A percentile compares a stretch with the other conserved stretches of the same genome.
Conservation (phyloP, 2,888 invertebrate species). For the Vanessa cardui region DNA sequence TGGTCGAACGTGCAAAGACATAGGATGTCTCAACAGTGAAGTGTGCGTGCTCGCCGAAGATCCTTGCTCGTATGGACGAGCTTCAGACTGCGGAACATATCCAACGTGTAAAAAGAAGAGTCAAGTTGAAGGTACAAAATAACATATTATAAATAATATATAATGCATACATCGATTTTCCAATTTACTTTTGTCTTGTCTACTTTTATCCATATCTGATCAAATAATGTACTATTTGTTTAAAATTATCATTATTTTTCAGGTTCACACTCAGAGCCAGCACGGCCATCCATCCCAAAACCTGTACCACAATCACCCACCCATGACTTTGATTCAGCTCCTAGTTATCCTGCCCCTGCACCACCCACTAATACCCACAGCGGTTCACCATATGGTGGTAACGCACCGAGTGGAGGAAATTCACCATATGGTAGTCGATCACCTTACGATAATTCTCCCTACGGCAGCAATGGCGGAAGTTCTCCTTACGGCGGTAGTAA, state of each 20-base stretch:
- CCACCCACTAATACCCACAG: slow-evolving; percentile 53
- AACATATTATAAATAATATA: too few species aligned
- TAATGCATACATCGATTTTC: too few species aligned
- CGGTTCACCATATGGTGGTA: slow-evolving; percentile 38
- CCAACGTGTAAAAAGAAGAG: slow-evolving; percentile 86
- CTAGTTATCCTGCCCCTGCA: slow-evolving; percentile 74
- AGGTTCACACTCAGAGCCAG: slow-evolving; percentile 72
- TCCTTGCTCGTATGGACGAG: slow-evolving; percentile 85
- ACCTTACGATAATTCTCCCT: slow-evolving; percentile 32
- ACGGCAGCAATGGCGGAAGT: slow-evolving; percentile 31
- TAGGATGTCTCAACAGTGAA: slow-evolving; percentile 88
- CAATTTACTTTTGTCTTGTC: background rate
- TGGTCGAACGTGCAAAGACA: slow-evolving; percentile 89
- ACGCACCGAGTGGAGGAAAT: background rate
- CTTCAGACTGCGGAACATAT: slow-evolving; percentile 85
- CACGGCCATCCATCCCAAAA: slow-evolving; percentile 56
- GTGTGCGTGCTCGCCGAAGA: slow-evolving; percentile 88
- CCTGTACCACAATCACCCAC: slow-evolving; percentile 62
- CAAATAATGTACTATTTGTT: background rate
- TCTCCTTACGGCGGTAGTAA: slow-evolving; percentile 34
- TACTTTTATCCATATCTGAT: too few species aligned
- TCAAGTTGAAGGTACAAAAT: slow-evolving; percentile 68
- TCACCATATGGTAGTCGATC: slow-evolving; percentile 36
- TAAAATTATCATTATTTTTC: slow-evolving; percentile 44
- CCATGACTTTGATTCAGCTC: slow-evolving; percentile 61